These are phyloP conservation scores for Bimastos eiseni DNA, from an alignment of 2,888 invertebrate species.

Conservation along the genomic window DNA sequence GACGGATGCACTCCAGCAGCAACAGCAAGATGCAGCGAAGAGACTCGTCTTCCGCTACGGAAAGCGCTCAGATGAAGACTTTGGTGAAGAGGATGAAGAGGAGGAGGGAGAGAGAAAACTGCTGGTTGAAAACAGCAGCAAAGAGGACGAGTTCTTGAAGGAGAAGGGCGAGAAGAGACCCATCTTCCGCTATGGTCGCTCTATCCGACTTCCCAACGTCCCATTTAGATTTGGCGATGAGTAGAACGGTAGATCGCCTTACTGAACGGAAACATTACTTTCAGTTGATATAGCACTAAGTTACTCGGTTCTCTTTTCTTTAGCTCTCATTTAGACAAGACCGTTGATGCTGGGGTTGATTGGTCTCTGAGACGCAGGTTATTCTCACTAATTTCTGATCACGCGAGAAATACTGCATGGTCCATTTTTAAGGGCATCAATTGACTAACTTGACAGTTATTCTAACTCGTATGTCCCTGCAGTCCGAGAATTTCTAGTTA, in stretches of 20 bases:
- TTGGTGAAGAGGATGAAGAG: background rate
- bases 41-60: background rate
- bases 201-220: background rate
- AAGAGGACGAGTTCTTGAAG: slow-evolving; percentile 13
- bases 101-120: background rate
- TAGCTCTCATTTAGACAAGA: background rate
- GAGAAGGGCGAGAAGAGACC: slow-evolving; percentile 22
- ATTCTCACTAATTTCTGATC: background rate
- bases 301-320: background rate
- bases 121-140: background rate
- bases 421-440: too few species aligned
- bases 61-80: slow-evolving; percentile 1
- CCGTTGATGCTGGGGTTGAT: background rate
- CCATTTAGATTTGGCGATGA: background rate
- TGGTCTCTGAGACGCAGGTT: background rate
- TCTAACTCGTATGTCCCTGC: background rate
- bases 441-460: background rate
- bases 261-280: background rate
- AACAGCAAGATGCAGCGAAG: background rate
- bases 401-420: too few species aligned
- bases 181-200: slow-evolving; percentile 13
- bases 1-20: background rate
- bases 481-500: background rate
- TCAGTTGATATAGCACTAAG: background rate
- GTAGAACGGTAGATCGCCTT: background rate